Evolutionary conservation across 2,888 invertebrate genomes (phyloP).

Genomic region (Drosophila leonis): DNA sequence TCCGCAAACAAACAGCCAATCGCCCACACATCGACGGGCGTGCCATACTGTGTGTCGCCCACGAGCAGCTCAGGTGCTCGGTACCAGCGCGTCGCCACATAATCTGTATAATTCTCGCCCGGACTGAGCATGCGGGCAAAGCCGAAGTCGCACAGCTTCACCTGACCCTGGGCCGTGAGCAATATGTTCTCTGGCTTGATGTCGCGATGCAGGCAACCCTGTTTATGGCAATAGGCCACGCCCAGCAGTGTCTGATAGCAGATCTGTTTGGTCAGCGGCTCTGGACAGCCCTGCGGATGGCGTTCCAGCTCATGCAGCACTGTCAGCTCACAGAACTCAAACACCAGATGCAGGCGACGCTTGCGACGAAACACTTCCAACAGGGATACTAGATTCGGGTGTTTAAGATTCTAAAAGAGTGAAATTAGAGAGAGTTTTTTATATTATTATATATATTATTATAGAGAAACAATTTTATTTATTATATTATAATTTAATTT

Average conservation of each 20-base stretch:
- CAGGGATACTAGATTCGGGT: slow-evolving; percentile 98
- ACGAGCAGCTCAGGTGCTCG: slow-evolving; percentile 98
- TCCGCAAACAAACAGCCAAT: slow-evolving; percentile 97
- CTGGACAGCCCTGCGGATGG: slow-evolving; percentile 96
- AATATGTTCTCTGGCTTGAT: slow-evolving; percentile 99
- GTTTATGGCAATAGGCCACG: slow-evolving; percentile 97
- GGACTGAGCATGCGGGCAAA: slow-evolving; percentile 98
- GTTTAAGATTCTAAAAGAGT: slow-evolving; percentile 94
- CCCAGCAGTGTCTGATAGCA: slow-evolving; percentile 98
- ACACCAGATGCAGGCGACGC: slow-evolving; percentile 97
- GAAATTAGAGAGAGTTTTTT: background rate
- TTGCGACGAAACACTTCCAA: slow-evolving; percentile 98
- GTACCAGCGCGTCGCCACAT: slow-evolving; percentile 99
- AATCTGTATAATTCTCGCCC: slow-evolving; percentile 99
- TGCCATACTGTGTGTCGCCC: slow-evolving; percentile 96
- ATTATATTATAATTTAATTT: no score
- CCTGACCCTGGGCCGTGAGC: slow-evolving; percentile 95
- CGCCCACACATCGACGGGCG: slow-evolving; percentile 98
- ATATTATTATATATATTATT: background rate
- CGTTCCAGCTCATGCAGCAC: slow-evolving; percentile 98
- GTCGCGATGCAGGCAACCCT: slow-evolving; percentile 97
- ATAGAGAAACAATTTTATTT: no score
- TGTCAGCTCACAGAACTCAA: slow-evolving; percentile 99
- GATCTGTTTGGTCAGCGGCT: slow-evolving; percentile 95
- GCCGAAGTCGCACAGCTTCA: slow-evolving; percentile 98